Percentiles rank a stretch among this genome's conserved stretches.
phyloP scores from a whole-genome alignment of 2,888 invertebrate genomes.

The Thymelicus acteon region DNA sequence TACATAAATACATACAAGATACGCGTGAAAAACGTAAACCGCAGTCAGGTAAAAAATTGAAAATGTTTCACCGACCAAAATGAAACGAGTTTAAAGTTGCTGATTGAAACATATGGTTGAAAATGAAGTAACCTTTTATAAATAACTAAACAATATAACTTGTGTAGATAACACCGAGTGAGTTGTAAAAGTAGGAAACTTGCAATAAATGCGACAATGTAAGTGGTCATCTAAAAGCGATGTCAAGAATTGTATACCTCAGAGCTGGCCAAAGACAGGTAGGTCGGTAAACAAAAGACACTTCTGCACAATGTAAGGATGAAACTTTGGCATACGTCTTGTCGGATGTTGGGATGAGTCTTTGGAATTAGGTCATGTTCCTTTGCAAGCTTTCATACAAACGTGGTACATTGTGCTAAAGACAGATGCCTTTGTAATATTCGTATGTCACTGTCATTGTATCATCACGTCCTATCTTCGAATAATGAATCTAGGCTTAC shows the following conservation, averaged over 20 bases:
- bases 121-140: too few relatives aligned
- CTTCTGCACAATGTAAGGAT: slow-evolving; percentile 36
- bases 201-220: too few relatives aligned
- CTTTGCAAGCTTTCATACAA: slow-evolving; percentile 26
- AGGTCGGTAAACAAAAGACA: slow-evolving; percentile 28
- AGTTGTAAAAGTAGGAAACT: too few relatives aligned
- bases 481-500: not conserved
- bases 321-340: slow-evolving; percentile 31
- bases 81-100: too few relatives aligned
- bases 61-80: too few relatives aligned
- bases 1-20: too few relatives aligned
- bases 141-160: too few relatives aligned
- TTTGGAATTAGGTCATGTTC: slow-evolving; percentile 30
- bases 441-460: slow-evolving; percentile 7
- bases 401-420: slow-evolving; percentile 20
- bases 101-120: too few relatives aligned
- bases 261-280: slow-evolving; percentile 24
- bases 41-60: too few relatives aligned
- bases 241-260: slow-evolving; percentile 18
- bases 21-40: too few relatives aligned
- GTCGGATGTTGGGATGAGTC: slow-evolving; percentile 32
- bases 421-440: slow-evolving; percentile 16
- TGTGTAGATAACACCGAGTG: too few relatives aligned
- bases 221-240: not conserved
- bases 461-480: not conserved